These are phyloP conservation scores for Globodera rostochiensis DNA, from an alignment of 1,140 invertebrate species.

Conservation along the genomic window DNA sequence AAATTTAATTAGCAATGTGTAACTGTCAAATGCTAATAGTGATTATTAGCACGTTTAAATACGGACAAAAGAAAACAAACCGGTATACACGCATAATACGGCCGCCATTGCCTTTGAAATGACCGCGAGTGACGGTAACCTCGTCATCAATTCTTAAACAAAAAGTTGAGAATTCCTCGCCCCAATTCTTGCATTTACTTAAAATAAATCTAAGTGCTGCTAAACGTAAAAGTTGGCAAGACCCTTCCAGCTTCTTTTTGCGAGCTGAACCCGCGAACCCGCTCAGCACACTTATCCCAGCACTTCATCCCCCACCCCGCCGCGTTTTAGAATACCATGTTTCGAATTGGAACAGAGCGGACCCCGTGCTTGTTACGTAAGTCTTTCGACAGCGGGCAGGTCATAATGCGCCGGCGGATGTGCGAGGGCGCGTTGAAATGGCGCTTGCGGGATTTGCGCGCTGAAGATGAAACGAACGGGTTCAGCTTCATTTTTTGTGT, in stretches of 20 bases:
- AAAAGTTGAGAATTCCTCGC: background rate
- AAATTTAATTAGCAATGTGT: no score
- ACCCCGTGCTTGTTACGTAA: slow-evolving; percentile 95
- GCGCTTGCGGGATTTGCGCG: slow-evolving; percentile 93
- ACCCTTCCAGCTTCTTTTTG: no score
- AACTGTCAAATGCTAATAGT: no score
- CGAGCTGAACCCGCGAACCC: no score
- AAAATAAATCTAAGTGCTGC: no score
- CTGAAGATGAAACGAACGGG: slow-evolving; percentile 84
- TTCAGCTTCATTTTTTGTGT: slow-evolving; percentile 85
- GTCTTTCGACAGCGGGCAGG: slow-evolving; percentile 97
- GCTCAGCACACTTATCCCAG: no score
- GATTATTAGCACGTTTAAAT: background rate
- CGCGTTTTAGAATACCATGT: no score
- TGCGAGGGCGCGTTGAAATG: slow-evolving; percentile 99
- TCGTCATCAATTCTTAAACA: slow-evolving; percentile 64
- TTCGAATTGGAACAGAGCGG: slow-evolving; percentile 92
- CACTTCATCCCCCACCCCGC: no score
- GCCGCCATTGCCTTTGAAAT: slow-evolving; percentile 97
- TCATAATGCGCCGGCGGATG: slow-evolving; percentile 91
- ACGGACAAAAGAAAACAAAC: slow-evolving; percentile 16
- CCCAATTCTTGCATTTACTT: background rate
- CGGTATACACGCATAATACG: slow-evolving; percentile 95
- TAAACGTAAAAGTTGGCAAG: no score
- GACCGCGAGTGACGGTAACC: slow-evolving; percentile 80